Evolutionary conservation across 2,113 vertebrate genomes (phyloP).

Genomic region (Clarias macrocephalus): DNA sequence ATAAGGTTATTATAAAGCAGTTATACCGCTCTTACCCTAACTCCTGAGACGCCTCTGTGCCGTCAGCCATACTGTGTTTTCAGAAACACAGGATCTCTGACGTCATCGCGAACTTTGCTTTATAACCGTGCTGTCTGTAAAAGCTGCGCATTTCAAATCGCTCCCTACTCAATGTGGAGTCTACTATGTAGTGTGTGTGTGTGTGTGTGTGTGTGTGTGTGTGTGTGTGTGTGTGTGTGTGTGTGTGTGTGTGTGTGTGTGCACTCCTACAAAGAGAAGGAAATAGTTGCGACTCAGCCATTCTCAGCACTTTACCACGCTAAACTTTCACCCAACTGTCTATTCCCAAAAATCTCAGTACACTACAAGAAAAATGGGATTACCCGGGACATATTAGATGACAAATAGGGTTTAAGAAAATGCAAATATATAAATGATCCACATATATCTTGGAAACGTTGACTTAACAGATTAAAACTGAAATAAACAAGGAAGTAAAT

Average conservation of each 20-base stretch:
- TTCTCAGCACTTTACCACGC: not conserved
- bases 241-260: not conserved
- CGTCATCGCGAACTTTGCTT: constrained; percentile 6
- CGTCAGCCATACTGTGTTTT: constrained; percentile 16
- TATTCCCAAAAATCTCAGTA: not conserved
- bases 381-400: no score
- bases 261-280: not conserved
- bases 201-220: not conserved
- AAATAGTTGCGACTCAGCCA: not conserved
- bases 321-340: not conserved
- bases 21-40: not conserved
- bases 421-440: no score
- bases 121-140: not conserved
- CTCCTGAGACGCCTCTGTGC: not conserved
- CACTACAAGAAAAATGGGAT: no score
- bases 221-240: not conserved
- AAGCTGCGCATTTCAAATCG: not conserved
- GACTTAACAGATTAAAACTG: no score
- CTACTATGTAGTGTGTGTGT: not conserved
- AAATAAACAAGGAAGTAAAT: no score
- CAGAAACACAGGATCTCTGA: not conserved
- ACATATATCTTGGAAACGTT: no score
- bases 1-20: not conserved
- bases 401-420: no score
- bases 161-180: not conserved